phyloP scores from a whole-genome alignment of 1,140 invertebrate genomes.

The Drosophila albomicans region DNA sequence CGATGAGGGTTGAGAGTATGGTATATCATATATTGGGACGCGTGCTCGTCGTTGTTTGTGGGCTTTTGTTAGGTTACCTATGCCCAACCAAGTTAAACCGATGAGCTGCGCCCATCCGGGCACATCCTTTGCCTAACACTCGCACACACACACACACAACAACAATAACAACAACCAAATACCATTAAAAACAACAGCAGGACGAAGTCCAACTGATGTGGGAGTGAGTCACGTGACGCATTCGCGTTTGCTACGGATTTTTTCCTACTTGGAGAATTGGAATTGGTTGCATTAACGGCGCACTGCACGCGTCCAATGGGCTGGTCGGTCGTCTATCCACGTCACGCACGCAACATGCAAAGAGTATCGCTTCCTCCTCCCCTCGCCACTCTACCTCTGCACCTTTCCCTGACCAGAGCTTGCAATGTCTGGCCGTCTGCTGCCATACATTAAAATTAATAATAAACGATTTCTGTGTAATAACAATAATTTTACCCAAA shows the following conservation, averaged over 20 bases:
- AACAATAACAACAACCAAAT: slow-evolving; percentile 34
- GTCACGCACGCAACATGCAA: slow-evolving; percentile 72
- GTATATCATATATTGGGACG: slow-evolving; percentile 31
- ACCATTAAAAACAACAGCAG: slow-evolving; percentile 67
- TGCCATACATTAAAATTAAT: slow-evolving; percentile 81
- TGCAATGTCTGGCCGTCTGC: slow-evolving; percentile 20
- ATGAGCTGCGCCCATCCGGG: slow-evolving; percentile 72
- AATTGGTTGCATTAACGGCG: slow-evolving; percentile 64
- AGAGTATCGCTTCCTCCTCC: slow-evolving; percentile 11
- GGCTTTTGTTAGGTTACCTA: slow-evolving; percentile 44
- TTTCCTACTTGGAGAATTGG: slow-evolving; percentile 23
- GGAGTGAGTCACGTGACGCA: slow-evolving; percentile 78
- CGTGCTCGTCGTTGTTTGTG: slow-evolving; percentile 49
- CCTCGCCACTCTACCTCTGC: not conserved
- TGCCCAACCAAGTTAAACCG: slow-evolving; percentile 25
- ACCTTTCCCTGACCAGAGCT: slow-evolving; percentile 9
- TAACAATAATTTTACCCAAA: slow-evolving; percentile 80
- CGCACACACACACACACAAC: slow-evolving; percentile 36
- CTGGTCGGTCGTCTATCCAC: slow-evolving; percentile 39
- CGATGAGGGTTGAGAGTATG: slow-evolving; percentile 55
- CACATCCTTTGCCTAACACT: slow-evolving; percentile 73
- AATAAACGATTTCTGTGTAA: slow-evolving; percentile 82
- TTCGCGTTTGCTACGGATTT: slow-evolving; percentile 62
- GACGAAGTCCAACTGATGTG: slow-evolving; percentile 30
- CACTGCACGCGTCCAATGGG: slow-evolving; percentile 56